These are phyloP conservation scores for Julus scandinavius DNA, from an alignment of 2,888 invertebrate genomes.

Conservation along the genomic window DNA sequence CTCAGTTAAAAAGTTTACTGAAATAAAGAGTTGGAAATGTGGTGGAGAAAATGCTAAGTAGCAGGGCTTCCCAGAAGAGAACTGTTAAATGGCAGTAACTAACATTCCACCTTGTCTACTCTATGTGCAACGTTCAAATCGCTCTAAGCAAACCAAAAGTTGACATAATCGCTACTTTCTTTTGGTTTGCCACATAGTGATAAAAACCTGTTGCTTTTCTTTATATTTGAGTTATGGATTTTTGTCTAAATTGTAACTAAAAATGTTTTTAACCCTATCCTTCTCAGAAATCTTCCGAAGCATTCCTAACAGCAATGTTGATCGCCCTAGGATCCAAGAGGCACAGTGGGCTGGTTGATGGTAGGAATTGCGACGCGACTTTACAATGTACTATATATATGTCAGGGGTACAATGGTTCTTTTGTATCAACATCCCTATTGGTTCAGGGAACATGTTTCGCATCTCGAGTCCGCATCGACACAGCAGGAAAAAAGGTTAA, in stretches of 20 bases:
- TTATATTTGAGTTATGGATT: conserved; percentile 30
- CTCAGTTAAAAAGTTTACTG: not conserved
- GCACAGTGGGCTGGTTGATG: conserved; percentile 37
- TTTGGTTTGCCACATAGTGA: not conserved
- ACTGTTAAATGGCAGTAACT: not conserved
- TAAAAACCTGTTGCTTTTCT: not conserved
- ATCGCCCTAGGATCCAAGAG: conserved; percentile 29
- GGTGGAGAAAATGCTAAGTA: not conserved
- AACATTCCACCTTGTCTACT: not conserved
- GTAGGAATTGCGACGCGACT: conserved; percentile 8
- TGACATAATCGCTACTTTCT: not conserved
- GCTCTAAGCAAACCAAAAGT: not conserved
- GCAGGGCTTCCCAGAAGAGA: not conserved
- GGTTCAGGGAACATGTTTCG: not conserved
- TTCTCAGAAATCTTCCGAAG: not conserved
- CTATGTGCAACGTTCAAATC: not conserved
- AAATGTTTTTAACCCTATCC: not conserved
- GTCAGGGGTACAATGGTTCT: not conserved
- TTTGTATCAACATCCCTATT: not conserved
- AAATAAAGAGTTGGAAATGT: not conserved
- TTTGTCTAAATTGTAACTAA: not conserved
- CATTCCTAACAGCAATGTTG: not conserved
- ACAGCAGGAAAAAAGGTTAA: conserved; percentile 30
- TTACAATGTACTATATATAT: conserved; percentile 1
- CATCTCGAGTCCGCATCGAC: not conserved